Evolutionary conservation across 2,888 invertebrate genomes (phyloP).

Genomic region (Drosophila siamana): DNA sequence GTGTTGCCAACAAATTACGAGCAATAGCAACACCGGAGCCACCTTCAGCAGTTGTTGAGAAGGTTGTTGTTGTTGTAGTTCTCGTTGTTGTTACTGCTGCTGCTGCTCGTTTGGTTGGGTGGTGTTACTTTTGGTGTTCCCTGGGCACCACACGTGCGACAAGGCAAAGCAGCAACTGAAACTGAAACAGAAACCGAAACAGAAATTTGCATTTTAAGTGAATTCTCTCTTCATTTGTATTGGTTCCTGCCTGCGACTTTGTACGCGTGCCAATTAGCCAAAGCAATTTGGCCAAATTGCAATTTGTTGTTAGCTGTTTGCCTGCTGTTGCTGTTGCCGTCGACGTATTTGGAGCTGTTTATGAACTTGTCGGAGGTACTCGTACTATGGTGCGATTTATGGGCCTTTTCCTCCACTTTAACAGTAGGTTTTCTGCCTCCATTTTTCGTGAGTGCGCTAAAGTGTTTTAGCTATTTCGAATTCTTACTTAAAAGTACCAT

Average conservation of each 20-base stretch:
- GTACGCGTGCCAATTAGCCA: slow-evolving; percentile 77
- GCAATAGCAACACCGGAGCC: slow-evolving; percentile 47
- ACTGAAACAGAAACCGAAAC: slow-evolving; percentile 7
- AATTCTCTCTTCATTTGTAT: slow-evolving; percentile 75
- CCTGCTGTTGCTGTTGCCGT: slow-evolving; percentile 51
- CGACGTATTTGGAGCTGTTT: slow-evolving; percentile 62
- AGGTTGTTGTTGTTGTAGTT: slow-evolving; percentile 15
- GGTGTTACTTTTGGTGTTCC: slow-evolving; percentile 33
- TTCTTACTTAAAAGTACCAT: slow-evolving; percentile 11
- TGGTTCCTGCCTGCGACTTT: slow-evolving; percentile 43
- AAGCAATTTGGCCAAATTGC: slow-evolving; percentile 78
- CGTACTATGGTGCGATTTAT: slow-evolving; percentile 45
- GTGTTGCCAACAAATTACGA: slow-evolving; percentile 74
- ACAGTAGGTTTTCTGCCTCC: slow-evolving; percentile 5
- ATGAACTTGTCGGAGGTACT: slow-evolving; percentile 64
- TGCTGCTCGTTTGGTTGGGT: slow-evolving; percentile 22
- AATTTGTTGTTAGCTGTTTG: slow-evolving; percentile 78
- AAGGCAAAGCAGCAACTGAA: slow-evolving; percentile 33
- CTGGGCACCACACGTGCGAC: slow-evolving; percentile 59
- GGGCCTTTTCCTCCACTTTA: slow-evolving; percentile 19
- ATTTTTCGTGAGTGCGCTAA: slow-evolving; percentile 11
- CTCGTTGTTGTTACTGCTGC: slow-evolving; percentile 14
- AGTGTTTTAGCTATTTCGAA: slow-evolving; percentile 8
- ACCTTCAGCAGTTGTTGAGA: slow-evolving; percentile 49
- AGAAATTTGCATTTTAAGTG: slow-evolving; percentile 75